Base-by-base conservation (phyloP, 2,888 invertebrate species). In the Adelphocoris suturalis region DNA sequence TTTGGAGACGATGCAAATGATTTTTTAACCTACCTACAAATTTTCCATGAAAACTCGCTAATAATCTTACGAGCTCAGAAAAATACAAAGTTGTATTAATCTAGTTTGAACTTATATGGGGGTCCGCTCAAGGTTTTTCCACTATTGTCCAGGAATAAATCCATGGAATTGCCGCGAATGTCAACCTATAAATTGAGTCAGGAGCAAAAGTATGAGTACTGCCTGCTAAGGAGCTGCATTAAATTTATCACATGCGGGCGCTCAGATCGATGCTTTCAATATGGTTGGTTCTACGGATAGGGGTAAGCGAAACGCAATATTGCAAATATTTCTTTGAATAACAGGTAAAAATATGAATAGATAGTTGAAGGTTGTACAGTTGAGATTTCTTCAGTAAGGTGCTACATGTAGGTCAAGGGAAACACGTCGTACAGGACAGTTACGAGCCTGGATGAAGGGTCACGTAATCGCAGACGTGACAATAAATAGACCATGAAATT, bases 271-370 rank as follows among this genome's bases (percentile, higher is more conserved):
- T n/a, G 57, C 2, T 57, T 57, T 57, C n/a, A 57, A 57, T n/a
- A n/a, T 57, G 57, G 57, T n/a, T 16, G 14, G 14, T n/a, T 57
- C n/a, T 57, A 57, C 7, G 7, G 57, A 57, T 57, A 57, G 57
- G 57, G 57, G 57, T n/a, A 57, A 0, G 14, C 57, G 7, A 37
- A 37, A 37, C 37, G 37, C 7, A n/a, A 57, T 57, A 57, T 57
- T 57, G 57, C 57, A 57, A 57, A 16, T n/a, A 57, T n/a, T 57
- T 57, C 57, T 57, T 57, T 14, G 57, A n/a, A 57, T 57, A 57
- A n/a, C 57, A 57, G 57, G 16, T 55, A 55, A 55, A n/a, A n/a
- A n/a, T n/a, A n/a, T 37, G 37, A 37, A 57, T 57, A 57, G 57
- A 57, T 57, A 57, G 57, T 57, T 57, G 57, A 57, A 57, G 57